These are phyloP conservation scores for Tetrax tetrax DNA, from an alignment of 2,113 vertebrate species.

Conservation along the genomic window DNA sequence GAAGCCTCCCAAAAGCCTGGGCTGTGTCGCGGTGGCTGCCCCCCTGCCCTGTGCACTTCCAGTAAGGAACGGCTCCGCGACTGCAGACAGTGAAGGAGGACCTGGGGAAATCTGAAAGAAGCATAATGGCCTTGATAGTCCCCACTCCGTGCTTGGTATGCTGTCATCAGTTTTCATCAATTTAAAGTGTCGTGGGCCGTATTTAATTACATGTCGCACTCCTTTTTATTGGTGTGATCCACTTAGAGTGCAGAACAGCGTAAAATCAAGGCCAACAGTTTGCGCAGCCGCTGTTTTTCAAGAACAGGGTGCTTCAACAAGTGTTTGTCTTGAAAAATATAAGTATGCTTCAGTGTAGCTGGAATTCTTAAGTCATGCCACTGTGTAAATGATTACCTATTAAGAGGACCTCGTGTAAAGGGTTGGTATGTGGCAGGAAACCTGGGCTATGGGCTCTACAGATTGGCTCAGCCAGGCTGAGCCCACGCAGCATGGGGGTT, in stretches of 20 bases:
- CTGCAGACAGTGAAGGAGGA: neutral
- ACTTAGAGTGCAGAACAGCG: neutral
- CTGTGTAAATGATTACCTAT: neutral
- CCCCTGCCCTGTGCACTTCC: neutral
- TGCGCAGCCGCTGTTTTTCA: neutral
- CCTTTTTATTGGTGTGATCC: neutral
- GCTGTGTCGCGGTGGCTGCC: neutral
- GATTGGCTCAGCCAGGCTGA: neutral
- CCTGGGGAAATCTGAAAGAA: neutral
- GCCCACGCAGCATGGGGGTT: no score
- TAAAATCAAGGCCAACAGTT: neutral
- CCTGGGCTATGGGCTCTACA: neutral
- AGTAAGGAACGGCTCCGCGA: neutral
- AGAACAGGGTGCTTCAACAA: neutral
- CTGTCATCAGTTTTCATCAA: neutral
- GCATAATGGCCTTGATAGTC: neutral
- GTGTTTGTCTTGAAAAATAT: slow-evolving; percentile 5
- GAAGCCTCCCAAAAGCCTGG: neutral
- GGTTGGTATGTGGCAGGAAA: neutral
- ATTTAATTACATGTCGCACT: neutral
- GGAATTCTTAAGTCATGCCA: neutral
- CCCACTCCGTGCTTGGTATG: neutral
- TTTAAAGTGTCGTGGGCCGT: neutral
- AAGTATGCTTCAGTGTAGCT: neutral
- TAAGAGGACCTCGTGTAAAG: neutral